Base-by-base conservation (phyloP, 2,797 vertebrate genomes). In the Cirrhinus molitorella region DNA sequence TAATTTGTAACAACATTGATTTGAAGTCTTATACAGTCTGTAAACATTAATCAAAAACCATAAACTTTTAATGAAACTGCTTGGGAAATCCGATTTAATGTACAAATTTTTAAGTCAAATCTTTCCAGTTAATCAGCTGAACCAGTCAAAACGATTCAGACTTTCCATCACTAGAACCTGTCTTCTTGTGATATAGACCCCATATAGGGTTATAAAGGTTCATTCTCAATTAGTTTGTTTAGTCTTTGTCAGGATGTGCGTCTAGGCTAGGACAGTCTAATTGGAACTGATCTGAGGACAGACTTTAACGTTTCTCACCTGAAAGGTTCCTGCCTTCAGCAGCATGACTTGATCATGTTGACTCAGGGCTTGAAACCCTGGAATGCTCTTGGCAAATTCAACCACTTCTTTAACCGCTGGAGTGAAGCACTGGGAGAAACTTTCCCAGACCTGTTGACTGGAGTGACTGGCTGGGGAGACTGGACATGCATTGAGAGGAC, bases 311-410 rank as follows among this genome's bases (percentile, higher is more conserved):
- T 47, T 66, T 34, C 21, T 40, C 91, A 96, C 95, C 95, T 96
- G 95, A 89, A 96, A 96, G 37, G 95, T 96, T 81, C 95, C 95
- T 0, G 95, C 95, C 88, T 96, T 96, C 72, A 96, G 95, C 83
- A 96, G 92, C 93, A 94, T 94, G 92, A 96, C 94, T 83, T 96
- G 95, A 85, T 96, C 95, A 0, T 95, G 93, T 87, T 96, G 95
- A 89, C 92, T 94, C 13, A 96, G 93, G 1, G 40, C 90, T 88
- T 95, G 93, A 92, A 96, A 96, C 76, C 95, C 95, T 0, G 95
- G 95, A 80, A 96, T 96, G 88, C 93, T 95, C 89, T 95, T 95
- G 84, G 95, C 95, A 68, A 96, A 96, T 88, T 96, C 95, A 83
- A 96, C 95, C 37, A 96, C 95, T 86, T 96, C 95, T 85, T 94